Conservation (phyloP, 1,140 invertebrate species). For the Lepidostoma basale region DNA sequence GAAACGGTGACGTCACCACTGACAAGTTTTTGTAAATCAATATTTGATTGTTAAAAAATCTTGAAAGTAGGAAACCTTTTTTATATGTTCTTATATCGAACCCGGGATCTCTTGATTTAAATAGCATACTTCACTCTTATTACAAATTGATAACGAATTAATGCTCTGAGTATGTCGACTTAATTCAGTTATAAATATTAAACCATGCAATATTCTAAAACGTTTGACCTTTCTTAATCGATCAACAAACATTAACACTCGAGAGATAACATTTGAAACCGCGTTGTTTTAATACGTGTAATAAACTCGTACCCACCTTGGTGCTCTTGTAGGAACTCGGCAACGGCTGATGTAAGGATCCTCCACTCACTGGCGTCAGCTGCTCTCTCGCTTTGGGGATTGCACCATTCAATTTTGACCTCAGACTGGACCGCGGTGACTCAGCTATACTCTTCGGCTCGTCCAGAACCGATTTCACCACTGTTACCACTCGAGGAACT, state of each 20-base stretch:
- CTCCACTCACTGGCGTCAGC: not conserved
- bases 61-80: no score
- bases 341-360: not conserved
- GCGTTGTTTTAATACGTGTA: not conserved
- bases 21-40: no score
- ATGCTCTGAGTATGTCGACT: no score
- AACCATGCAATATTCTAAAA: no score
- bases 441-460: constrained; percentile 19
- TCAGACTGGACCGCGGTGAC: not conserved
- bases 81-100: no score
- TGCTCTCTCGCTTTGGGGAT: not conserved
- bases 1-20: no score
- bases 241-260: not conserved
- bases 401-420: not conserved
- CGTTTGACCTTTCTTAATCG: no score
- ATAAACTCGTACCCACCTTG: constrained; percentile 1
- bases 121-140: no score
- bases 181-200: no score
- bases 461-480: constrained; percentile 31
- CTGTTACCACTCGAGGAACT: constrained; percentile 22
- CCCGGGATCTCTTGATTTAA: no score
- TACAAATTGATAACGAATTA: no score
- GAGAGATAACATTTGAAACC: not conserved
- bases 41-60: no score
- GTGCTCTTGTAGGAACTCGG: not conserved